phyloP scores from a whole-genome alignment of 2,797 vertebrate species.

The Otolemur crassicaudatus region DNA sequence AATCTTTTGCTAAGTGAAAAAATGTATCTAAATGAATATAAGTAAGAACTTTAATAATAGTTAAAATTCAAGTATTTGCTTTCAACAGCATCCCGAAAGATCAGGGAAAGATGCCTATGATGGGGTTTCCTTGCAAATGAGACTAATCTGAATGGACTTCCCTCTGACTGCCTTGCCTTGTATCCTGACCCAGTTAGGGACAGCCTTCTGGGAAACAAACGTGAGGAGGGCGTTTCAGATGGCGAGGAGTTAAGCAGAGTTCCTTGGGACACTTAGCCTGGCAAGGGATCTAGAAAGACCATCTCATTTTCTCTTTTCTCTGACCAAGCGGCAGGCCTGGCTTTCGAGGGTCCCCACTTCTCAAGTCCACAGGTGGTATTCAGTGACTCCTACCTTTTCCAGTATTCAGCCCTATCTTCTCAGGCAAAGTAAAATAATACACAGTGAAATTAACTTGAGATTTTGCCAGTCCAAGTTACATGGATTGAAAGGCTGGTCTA shows the following conservation, averaged over 20 bases:
- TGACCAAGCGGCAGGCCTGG: background rate
- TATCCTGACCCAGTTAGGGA: no score
- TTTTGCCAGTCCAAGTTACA: background rate
- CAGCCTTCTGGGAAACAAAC: background rate
- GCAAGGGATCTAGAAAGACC: background rate
- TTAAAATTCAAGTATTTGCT: background rate
- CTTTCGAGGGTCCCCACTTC: background rate
- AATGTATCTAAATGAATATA: background rate
- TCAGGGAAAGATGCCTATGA: background rate
- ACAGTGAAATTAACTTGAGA: background rate
- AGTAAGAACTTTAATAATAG: background rate
- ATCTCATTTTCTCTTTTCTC: background rate
- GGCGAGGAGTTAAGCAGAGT: background rate
- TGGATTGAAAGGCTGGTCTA: background rate
- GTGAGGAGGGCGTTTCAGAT: background rate
- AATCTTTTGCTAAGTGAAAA: background rate
- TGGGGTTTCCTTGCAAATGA: background rate
- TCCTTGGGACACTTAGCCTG: accelerated
- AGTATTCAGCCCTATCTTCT: background rate
- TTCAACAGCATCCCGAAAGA: background rate
- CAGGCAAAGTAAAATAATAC: background rate
- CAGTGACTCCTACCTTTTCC: background rate
- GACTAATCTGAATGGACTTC: no score
- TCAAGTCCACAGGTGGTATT: background rate
- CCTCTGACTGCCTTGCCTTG: background rate